phyloP scores from a whole-genome alignment of 1,140 invertebrate genomes.

The Apis florea region DNA sequence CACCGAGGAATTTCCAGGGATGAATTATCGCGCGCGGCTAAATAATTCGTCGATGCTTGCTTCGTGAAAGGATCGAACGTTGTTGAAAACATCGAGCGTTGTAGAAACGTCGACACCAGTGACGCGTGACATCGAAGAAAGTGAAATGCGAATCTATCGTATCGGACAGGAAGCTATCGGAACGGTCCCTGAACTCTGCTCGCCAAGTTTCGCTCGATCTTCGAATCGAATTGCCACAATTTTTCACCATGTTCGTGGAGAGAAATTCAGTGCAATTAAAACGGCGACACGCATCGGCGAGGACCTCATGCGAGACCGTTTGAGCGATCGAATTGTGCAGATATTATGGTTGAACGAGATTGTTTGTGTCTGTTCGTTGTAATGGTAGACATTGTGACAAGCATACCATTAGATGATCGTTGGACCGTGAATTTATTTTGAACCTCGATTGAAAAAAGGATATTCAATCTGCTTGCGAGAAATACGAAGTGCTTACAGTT shows the following conservation, averaged over 20 bases:
- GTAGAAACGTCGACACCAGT: constrained; percentile 24
- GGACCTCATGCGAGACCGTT: constrained; percentile 2
- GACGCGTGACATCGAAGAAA: constrained; percentile 39
- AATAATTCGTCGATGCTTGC: background rate
- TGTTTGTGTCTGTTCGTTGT: background rate
- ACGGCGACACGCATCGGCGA: constrained; percentile 3
- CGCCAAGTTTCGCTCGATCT: background rate
- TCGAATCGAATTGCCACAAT: background rate
- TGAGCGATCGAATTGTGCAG: background rate
- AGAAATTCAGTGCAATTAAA: constrained; percentile 14
- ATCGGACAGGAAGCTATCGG: background rate
- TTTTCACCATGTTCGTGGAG: background rate
- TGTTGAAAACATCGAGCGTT: background rate
- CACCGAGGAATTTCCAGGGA: constrained; percentile 36
- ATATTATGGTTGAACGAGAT: too few relatives aligned
- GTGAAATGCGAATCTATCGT: constrained; percentile 21
- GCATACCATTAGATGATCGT: background rate
- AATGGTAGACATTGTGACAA: background rate
- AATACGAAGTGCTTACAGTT: background rate
- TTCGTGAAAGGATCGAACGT: background rate
- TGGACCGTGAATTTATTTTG: background rate
- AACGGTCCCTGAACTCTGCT: background rate
- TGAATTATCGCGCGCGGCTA: background rate
- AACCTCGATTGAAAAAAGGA: too few relatives aligned
- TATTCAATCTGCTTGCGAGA: background rate